Conservation (phyloP, 37 sponge, comb jelly and placozoan genomes). For the Oscarella lobularis region DNA sequence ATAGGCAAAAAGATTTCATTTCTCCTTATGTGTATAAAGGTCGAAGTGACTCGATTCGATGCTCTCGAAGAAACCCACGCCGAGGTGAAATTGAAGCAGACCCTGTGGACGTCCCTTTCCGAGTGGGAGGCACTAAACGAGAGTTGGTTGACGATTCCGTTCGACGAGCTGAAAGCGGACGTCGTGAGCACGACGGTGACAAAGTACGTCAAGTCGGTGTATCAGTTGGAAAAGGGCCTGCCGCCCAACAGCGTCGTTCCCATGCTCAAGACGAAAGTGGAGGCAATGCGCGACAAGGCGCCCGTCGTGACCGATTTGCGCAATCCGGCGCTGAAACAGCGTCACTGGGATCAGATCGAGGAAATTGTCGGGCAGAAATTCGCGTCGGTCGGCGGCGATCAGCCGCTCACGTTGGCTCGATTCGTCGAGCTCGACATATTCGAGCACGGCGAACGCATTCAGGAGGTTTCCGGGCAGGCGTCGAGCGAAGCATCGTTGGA, state of each 20-base stretch:
- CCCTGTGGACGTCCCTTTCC: constrained; percentile 71
- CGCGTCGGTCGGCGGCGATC: constrained; percentile 19
- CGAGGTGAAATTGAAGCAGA: constrained; percentile 88
- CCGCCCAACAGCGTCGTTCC: constrained; percentile 92
- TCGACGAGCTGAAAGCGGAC: constrained; percentile 77
- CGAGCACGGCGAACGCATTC: constrained; percentile 70
- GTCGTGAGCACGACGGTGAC: constrained; percentile 36
- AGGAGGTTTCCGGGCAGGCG: constrained; percentile 93
- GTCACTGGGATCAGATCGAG: constrained; percentile 91
- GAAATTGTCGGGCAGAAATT: constrained; percentile 65
- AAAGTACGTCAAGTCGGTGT: constrained; percentile 79
- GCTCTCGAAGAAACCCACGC: constrained; percentile 86
- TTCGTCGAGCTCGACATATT: constrained; percentile 69
- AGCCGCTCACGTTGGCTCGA: constrained; percentile 38
- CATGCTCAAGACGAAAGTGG: constrained; percentile 74
- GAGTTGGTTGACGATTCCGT: constrained; percentile 67
- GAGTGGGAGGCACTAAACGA: constrained; percentile 69
- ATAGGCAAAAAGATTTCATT: neutral
- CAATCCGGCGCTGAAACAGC: constrained; percentile 74
- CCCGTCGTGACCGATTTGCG: constrained; percentile 81
- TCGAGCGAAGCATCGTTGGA: constrained; percentile 92
- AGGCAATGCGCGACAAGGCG: constrained; percentile 82
- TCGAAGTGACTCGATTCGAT: constrained; percentile 93
- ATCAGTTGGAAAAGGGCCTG: constrained; percentile 93
- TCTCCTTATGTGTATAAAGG: constrained; percentile 30